Evolutionary conservation across 2,797 vertebrate genomes (phyloP).

Genomic region (Dipus sagitta): DNA sequence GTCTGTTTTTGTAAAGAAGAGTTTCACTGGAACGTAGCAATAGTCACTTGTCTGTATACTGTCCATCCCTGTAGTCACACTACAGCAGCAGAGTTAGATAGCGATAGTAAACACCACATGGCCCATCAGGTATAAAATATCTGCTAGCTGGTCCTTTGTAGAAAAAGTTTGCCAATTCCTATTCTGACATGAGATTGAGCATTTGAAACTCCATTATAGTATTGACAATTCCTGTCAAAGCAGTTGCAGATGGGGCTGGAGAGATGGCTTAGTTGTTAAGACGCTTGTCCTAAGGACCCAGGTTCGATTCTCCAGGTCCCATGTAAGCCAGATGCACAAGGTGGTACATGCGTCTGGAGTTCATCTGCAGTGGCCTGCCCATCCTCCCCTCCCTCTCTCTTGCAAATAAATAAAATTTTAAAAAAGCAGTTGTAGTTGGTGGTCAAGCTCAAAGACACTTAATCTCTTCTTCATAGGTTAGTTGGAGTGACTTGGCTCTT

Average conservation of each 20-base stretch:
- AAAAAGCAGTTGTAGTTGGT: background rate
- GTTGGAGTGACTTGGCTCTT: background rate
- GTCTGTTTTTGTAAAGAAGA: background rate
- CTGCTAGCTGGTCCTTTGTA: background rate
- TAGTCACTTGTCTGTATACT: background rate
- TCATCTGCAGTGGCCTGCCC: too few species aligned
- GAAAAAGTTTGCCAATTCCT: background rate
- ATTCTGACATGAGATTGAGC: constrained; percentile 15
- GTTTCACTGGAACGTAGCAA: background rate
- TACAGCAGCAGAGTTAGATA: background rate
- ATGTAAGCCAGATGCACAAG: too few species aligned
- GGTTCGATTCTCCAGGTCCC: too few species aligned
- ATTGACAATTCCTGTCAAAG: background rate
- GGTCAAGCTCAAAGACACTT: constrained; percentile 4
- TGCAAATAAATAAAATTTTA: too few species aligned
- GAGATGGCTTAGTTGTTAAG: too few species aligned
- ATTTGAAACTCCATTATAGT: constrained; percentile 42
- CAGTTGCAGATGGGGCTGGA: too few species aligned
- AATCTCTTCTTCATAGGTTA: constrained; percentile 2
- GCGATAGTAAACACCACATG: background rate
- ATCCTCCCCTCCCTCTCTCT: too few species aligned
- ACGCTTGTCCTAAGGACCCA: too few species aligned
- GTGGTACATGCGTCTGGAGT: too few species aligned
- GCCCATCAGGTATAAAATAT: background rate
- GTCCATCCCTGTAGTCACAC: background rate